Evolutionary conservation across 2,797 vertebrate species (phyloP).

Genomic region (Spondyliosoma cantharus): DNA sequence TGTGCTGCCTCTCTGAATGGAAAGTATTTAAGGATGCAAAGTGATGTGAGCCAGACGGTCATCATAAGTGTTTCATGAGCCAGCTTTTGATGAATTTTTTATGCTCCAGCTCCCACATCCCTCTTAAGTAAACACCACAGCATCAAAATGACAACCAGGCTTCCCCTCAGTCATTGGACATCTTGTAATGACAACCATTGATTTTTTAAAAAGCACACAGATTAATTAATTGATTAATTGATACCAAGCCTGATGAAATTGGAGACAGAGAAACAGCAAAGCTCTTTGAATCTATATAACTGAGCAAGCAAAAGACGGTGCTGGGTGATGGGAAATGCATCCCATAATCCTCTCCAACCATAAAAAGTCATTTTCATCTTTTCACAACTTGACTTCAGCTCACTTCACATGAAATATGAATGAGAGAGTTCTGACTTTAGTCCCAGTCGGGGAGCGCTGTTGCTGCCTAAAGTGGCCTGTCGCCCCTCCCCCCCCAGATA

Average conservation of each 20-base stretch:
- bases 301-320: not conserved
- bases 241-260: not conserved
- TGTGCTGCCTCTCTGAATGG: conserved; percentile 17
- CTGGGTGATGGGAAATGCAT: conserved; percentile 20
- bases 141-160: conserved; percentile 23
- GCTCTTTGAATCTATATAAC: conserved; percentile 4
- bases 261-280: not conserved
- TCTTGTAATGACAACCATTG: conserved; percentile 12
- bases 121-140: conserved; percentile 37
- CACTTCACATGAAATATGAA: conserved; percentile 61
- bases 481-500: conserved; percentile 14
- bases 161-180: conserved; percentile 10
- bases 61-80: conserved; percentile 58
- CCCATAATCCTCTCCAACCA: conserved; percentile 37
- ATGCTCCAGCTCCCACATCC: conserved; percentile 38
- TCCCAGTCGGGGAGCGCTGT: not conserved
- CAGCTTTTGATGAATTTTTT: conserved; percentile 59
- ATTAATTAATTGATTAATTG: conserved; percentile 14
- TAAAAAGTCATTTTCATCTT: conserved; percentile 54
- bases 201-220: conserved; percentile 7
- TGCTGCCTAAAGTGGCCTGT: conserved; percentile 26
- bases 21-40: conserved; percentile 43
- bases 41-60: conserved; percentile 40
- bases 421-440: conserved; percentile 48
- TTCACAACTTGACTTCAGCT: conserved; percentile 36